A percentile compares a stretch with the other conserved stretches of the same genome.
phyloP scores from a whole-genome alignment of 2,113 vertebrate species.

The Leptodactylus fuscus region DNA sequence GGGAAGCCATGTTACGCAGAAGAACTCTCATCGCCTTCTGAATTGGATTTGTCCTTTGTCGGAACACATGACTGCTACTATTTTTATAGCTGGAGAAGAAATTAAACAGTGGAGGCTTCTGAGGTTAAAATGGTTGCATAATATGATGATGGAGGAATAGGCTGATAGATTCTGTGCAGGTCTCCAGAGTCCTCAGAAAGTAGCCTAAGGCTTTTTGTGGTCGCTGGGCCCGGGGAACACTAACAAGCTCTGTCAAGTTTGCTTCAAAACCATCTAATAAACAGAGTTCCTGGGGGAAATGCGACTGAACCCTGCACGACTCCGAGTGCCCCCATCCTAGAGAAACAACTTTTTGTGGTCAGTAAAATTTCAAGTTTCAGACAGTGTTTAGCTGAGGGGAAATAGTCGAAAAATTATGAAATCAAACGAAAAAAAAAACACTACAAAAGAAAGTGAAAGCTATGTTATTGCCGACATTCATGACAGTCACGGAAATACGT shows the following conservation, averaged over 20 bases:
- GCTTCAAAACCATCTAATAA: constrained; percentile 41
- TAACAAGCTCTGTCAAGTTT: constrained; percentile 53
- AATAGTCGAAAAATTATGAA: too few species aligned
- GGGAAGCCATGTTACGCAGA: constrained; percentile 7
- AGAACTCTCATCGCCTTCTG: constrained; percentile 29
- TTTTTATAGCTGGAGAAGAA: constrained; percentile 49
- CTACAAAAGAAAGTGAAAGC: too few species aligned
- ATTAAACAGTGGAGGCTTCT: constrained; percentile 41
- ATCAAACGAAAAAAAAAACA: too few species aligned
- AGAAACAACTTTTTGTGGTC: constrained; percentile 7
- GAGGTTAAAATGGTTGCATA: constrained; percentile 49
- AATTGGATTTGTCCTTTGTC: constrained; percentile 54
- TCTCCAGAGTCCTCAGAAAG: constrained; percentile 41
- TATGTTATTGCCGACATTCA: background rate
- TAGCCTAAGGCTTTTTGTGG: constrained; percentile 45
- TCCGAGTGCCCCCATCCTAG: background rate
- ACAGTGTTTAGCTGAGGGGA: background rate
- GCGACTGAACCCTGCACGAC: background rate
- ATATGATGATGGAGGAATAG: constrained; percentile 49
- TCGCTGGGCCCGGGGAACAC: background rate
- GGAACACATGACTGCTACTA: constrained; percentile 30
- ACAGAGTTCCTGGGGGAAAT: constrained; percentile 40
- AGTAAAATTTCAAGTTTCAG: background rate
- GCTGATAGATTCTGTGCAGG: constrained; percentile 31
- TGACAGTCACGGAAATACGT: too few species aligned